phyloP scores from a whole-genome alignment of 2,113 vertebrate genomes.

The Anarhynchus alexandrinus region DNA sequence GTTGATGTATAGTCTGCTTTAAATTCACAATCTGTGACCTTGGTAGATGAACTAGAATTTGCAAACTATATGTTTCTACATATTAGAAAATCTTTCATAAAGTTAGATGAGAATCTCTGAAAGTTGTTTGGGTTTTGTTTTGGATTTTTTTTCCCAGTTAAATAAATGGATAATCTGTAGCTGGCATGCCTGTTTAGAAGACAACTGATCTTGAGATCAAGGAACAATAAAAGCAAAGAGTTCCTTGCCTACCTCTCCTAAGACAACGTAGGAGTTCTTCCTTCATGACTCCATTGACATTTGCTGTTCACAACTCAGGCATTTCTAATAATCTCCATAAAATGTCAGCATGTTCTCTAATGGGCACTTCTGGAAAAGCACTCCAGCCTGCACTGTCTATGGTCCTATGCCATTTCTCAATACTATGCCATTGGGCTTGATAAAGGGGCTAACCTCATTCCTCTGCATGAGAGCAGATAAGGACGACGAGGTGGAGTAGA shows the following conservation, averaged over 20 bases:
- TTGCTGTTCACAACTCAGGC: constrained; percentile 41
- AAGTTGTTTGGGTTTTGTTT: not conserved
- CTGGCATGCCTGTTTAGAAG: not conserved
- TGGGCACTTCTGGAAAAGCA: not conserved
- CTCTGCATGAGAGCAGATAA: not conserved
- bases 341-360: constrained; percentile 63
- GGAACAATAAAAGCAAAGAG: not conserved
- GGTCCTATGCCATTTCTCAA: not conserved
- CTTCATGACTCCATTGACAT: constrained; percentile 45
- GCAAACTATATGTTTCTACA: not conserved
- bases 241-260: constrained; percentile 7
- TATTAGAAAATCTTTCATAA: not conserved
- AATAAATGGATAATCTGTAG: not conserved
- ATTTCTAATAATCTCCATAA: constrained; percentile 63
- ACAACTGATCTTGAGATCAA: not conserved
- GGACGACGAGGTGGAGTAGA: not conserved
- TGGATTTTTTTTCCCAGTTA: not conserved
- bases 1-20: constrained; percentile 13
- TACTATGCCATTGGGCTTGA: not conserved
- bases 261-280: constrained; percentile 20
- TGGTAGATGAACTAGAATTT: not conserved
- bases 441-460: not conserved
- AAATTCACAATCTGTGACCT: constrained; percentile 37
- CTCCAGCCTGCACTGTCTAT: not conserved
- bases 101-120: not conserved